Conservation (phyloP, 1,140 invertebrate species). For the Chironomus tepperi region DNA sequence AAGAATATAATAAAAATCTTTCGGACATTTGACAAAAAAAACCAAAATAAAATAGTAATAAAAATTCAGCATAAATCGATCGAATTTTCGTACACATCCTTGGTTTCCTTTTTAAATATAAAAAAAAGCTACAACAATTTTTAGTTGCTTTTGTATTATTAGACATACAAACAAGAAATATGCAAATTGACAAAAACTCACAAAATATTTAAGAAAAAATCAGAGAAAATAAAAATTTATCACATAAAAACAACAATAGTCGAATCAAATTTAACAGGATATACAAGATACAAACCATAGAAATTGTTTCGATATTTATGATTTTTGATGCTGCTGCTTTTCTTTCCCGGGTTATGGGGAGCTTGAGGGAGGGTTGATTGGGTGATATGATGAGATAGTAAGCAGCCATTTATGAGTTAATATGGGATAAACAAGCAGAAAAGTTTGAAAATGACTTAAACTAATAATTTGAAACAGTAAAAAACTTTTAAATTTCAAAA, state of each 20-base stretch:
- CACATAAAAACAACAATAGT: not conserved
- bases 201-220: not conserved
- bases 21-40: constrained; percentile 14
- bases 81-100: constrained; percentile 1
- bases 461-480: too few relatives aligned
- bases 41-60: not conserved
- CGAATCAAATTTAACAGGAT: not conserved
- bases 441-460: too few relatives aligned
- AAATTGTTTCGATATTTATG: not conserved
- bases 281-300: not conserved
- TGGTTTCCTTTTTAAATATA: not conserved
- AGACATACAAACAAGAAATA: not conserved
- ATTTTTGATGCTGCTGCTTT: not conserved
- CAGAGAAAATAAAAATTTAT: not conserved
- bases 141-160: constrained; percentile 1
- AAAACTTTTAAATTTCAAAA: not conserved
- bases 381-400: too few relatives aligned
- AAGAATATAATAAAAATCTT: not conserved
- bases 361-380: too few relatives aligned
- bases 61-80: constrained; percentile 3
- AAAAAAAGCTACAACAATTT: not conserved
- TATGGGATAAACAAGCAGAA: too few relatives aligned
- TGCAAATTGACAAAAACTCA: not conserved
- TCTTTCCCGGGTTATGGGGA: too few relatives aligned
- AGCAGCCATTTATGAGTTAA: too few relatives aligned